A percentile compares a stretch with the other conserved stretches of the same genome.
phyloP scores from a whole-genome alignment of 2,113 vertebrate species.

The Scomber colias region DNA sequence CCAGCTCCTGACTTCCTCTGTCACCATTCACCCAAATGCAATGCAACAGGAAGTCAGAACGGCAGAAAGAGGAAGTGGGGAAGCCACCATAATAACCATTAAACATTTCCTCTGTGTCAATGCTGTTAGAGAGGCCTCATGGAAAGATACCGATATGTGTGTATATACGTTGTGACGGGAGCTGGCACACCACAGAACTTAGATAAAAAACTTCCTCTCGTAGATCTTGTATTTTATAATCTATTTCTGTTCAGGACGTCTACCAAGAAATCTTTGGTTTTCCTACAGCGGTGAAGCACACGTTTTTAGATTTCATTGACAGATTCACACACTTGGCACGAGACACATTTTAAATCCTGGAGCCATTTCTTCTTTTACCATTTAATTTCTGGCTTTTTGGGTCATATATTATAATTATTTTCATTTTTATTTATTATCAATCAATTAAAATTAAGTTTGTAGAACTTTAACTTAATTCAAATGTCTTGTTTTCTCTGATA shows the following conservation, averaged over 20 bases:
- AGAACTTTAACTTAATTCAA: no score
- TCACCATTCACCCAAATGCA: constrained; percentile 27
- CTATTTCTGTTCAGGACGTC: background rate
- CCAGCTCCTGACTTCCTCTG: constrained; percentile 66
- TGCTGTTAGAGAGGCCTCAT: constrained; percentile 19
- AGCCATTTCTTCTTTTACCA: no score
- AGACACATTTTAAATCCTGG: no score
- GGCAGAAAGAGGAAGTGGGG: constrained; percentile 76
- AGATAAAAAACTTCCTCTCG: background rate
- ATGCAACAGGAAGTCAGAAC: constrained; percentile 70
- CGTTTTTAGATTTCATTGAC: no score
- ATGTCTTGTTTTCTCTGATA: no score
- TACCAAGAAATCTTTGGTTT: background rate
- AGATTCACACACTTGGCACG: no score
- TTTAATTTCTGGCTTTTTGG: no score
- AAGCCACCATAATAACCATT: constrained; percentile 67
- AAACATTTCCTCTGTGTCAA: constrained; percentile 59
- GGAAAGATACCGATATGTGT: constrained; percentile 43
- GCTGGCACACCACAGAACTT: background rate
- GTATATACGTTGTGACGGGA: constrained; percentile 1
- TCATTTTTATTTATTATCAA: no score
- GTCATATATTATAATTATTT: no score
- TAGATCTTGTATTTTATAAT: background rate
- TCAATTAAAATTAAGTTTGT: no score
- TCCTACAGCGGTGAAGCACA: background rate